Evolutionary conservation across 2,888 invertebrate species (phyloP).

Genomic region (Pasiphila rectangulata): DNA sequence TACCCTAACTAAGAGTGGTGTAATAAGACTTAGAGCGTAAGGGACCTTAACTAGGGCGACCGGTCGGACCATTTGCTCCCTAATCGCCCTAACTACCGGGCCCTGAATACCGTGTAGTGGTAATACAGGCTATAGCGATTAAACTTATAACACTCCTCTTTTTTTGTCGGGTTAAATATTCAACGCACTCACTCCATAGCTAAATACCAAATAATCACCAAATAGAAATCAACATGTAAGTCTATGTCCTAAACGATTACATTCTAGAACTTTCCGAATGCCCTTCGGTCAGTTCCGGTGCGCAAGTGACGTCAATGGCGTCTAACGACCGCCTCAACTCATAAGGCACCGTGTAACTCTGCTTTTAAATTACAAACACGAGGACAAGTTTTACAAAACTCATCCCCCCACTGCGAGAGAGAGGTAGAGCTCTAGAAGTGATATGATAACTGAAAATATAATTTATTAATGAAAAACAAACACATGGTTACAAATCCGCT

Average conservation of each 20-base stretch:
- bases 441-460: not conserved
- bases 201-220: no score
- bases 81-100: no score
- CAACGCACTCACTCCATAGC: no score
- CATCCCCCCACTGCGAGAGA: slow-evolving; percentile 45
- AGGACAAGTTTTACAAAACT: slow-evolving; percentile 74
- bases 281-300: slow-evolving; percentile 22
- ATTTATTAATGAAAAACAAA: not conserved
- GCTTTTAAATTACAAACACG: slow-evolving; percentile 78
- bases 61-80: no score
- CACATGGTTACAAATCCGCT: not conserved
- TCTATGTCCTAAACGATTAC: slow-evolving; percentile 7
- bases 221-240: no score
- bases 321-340: slow-evolving; percentile 60
- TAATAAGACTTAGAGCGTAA: no score
- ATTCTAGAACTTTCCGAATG: slow-evolving; percentile 26
- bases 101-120: no score
- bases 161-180: no score
- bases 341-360: slow-evolving; percentile 68
- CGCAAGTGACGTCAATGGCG: slow-evolving; percentile 35
- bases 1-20: no score
- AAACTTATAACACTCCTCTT: no score
- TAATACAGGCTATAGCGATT: no score
- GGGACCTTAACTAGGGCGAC: no score
- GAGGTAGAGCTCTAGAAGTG: slow-evolving; percentile 36